These are phyloP conservation scores for Panulirus ornatus DNA, from an alignment of 1,140 invertebrate genomes.

Conservation along the genomic window DNA sequence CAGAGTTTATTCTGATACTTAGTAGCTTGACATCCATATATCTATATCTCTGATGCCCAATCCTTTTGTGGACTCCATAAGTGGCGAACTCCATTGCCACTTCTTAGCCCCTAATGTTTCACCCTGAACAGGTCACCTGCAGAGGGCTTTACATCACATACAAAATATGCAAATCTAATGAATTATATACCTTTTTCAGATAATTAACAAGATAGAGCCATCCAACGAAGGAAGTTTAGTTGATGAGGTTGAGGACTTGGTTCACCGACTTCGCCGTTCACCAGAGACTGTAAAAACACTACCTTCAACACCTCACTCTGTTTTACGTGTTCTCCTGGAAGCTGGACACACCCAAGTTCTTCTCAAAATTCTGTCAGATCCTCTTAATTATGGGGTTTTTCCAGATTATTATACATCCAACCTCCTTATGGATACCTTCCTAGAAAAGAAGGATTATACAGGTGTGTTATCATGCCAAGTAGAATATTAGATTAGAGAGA, in stretches of 20 bases:
- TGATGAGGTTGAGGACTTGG: constrained; percentile 85
- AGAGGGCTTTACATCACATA: too few relatives aligned
- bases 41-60: too few relatives aligned
- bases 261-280: constrained; percentile 86
- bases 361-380: constrained; percentile 86
- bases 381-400: constrained; percentile 93
- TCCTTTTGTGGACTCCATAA: too few relatives aligned
- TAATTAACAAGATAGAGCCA: constrained; percentile 42
- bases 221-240: not conserved
- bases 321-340: constrained; percentile 84
- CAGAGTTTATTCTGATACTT: too few relatives aligned
- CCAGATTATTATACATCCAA: constrained; percentile 89
- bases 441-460: constrained; percentile 84
- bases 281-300: constrained; percentile 84
- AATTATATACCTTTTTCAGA: too few relatives aligned
- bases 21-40: too few relatives aligned
- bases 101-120: too few relatives aligned
- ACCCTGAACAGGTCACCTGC: too few relatives aligned
- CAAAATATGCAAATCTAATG: too few relatives aligned
- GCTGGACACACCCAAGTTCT: constrained; percentile 82
- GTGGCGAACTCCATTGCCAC: too few relatives aligned
- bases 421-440: constrained; percentile 88
- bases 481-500: too few relatives aligned
- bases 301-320: constrained; percentile 89
- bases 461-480: constrained; percentile 49